Percentiles rank a stretch among this genome's conserved stretches.
Conservation (phyloP, 2,797 vertebrate genomes). For the Takifugu ocellatus region DNA sequence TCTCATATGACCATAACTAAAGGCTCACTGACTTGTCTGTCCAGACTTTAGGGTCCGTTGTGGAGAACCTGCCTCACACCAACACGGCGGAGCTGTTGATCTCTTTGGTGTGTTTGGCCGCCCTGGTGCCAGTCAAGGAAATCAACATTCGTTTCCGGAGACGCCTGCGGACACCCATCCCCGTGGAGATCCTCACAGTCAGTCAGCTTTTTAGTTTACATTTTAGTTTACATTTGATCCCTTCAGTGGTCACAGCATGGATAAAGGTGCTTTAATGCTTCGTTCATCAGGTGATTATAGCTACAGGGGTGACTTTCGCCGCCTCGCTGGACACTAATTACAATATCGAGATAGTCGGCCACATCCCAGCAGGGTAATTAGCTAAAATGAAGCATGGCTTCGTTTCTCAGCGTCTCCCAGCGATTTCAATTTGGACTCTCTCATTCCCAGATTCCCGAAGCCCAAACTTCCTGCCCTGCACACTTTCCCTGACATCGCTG, state of each 20-base stretch:
- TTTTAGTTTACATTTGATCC: neutral
- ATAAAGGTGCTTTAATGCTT: conserved; percentile 4
- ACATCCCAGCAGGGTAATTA: conserved; percentile 85
- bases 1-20: neutral
- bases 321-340: conserved; percentile 83
- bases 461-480: conserved; percentile 79
- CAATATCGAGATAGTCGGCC: conserved; percentile 85
- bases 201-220: conserved; percentile 37
- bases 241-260: neutral
- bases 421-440: conserved; percentile 8
- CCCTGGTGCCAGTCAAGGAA: conserved; percentile 89
- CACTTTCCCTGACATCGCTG: conserved; percentile 80
- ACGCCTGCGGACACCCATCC: conserved; percentile 84
- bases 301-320: conserved; percentile 82
- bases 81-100: conserved; percentile 85
- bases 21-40: conserved; percentile 10
- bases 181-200: conserved; percentile 84
- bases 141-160: conserved; percentile 85
- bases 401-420: neutral
- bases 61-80: conserved; percentile 81
- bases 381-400: neutral
- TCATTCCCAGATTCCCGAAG: conserved; percentile 77
- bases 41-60: conserved; percentile 85
- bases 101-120: conserved; percentile 82
- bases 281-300: conserved; percentile 82